Conservation (phyloP, 2,888 invertebrate genomes). For the Drosophila monieri region DNA sequence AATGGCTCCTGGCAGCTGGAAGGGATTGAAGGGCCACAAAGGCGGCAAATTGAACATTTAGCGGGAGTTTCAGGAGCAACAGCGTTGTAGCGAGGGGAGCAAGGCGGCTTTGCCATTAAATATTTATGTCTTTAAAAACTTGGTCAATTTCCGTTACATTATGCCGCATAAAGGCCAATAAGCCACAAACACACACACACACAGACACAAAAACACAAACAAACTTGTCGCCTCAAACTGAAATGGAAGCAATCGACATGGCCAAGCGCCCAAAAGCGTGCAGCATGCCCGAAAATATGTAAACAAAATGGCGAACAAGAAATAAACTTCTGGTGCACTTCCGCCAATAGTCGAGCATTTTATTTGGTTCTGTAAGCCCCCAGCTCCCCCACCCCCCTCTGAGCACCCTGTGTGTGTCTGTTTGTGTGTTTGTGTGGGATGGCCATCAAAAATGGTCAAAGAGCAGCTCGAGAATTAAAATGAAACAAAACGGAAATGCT, state of each 20-base stretch:
- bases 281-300: constrained; percentile 45
- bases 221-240: constrained; percentile 34
- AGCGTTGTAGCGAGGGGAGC: constrained; percentile 3
- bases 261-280: constrained; percentile 34
- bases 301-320: constrained; percentile 71
- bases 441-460: constrained; percentile 58
- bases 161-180: constrained; percentile 71
- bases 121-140: constrained; percentile 73
- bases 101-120: constrained; percentile 64
- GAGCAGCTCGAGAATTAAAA: constrained; percentile 68
- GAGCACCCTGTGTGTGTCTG: constrained; percentile 10
- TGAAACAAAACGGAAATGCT: constrained; percentile 74
- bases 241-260: constrained; percentile 37
- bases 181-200: constrained; percentile 52
- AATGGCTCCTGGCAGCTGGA: constrained; percentile 66
- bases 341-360: constrained; percentile 77
- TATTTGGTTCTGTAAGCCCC: constrained; percentile 64
- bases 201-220: background rate
- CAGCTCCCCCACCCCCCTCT: constrained; percentile 11
- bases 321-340: constrained; percentile 77
- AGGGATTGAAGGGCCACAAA: constrained; percentile 19
- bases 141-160: constrained; percentile 76
- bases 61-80: constrained; percentile 17
- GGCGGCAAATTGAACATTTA: constrained; percentile 36
- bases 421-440: constrained; percentile 6